These are phyloP conservation scores for Heliocidaris tuberculata DNA, from an alignment of 35 echinoderm and acorn worm genomes.

Conservation along the genomic window DNA sequence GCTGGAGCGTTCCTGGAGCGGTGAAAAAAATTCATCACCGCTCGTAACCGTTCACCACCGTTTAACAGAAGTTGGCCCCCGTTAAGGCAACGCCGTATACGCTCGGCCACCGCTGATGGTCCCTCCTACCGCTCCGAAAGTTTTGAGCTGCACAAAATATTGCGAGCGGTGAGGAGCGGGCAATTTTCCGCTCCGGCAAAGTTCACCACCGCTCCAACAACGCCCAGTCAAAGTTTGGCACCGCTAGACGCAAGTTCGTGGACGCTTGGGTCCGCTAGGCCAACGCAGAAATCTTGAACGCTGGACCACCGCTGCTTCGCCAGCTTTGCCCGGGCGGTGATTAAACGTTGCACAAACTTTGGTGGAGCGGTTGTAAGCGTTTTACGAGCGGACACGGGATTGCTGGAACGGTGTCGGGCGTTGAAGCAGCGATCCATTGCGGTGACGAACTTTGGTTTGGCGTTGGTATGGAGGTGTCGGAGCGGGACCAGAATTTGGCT, in stretches of 20 bases:
- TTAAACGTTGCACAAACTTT: conserved; percentile 33
- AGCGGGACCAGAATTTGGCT: background rate
- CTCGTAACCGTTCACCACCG: conserved; percentile 37
- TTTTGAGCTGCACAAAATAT: conserved; percentile 44
- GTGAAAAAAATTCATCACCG: conserved; percentile 27
- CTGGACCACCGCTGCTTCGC: conserved; percentile 37
- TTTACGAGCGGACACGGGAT: conserved; percentile 31
- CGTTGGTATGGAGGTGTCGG: too few species aligned
- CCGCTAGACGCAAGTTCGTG: conserved; percentile 31
- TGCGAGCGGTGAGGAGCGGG: conserved; percentile 23
- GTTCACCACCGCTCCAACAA: conserved; percentile 38
- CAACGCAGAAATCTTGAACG: conserved; percentile 35
- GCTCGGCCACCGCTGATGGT: conserved; percentile 34
- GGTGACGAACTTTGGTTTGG: conserved; percentile 1
- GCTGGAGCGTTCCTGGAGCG: background rate
- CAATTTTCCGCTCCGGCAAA: conserved; percentile 38
- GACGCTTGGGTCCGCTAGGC: conserved; percentile 39
- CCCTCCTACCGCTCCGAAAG: conserved; percentile 37
- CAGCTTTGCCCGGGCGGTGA: conserved; percentile 36
- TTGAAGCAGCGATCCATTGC: conserved; percentile 40
- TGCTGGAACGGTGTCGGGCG: conserved; percentile 33
- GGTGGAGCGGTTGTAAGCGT: conserved; percentile 40
- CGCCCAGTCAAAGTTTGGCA: conserved; percentile 38
- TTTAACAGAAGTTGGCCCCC: conserved; percentile 27
- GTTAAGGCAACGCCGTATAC: conserved; percentile 41